Evolutionary conservation across 2,113 vertebrate species (phyloP).

Genomic region (Leptodactylus fuscus): DNA sequence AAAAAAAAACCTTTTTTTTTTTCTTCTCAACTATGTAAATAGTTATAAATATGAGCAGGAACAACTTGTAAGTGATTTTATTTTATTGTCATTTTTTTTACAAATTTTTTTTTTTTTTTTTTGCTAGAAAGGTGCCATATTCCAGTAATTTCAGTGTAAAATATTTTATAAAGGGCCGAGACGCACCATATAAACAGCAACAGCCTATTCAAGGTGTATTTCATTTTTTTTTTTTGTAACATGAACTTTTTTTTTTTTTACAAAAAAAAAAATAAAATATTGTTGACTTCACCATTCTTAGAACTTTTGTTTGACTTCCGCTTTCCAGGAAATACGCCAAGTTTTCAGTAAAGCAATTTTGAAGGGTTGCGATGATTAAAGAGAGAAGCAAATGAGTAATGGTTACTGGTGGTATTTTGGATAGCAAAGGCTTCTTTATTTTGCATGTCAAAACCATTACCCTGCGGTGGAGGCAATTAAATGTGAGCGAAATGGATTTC

Average conservation of each 20-base stretch:
- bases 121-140: slow-evolving; percentile 34
- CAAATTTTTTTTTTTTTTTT: not conserved
- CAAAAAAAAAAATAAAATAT: not conserved
- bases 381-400: slow-evolving; percentile 42
- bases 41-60: slow-evolving; percentile 47
- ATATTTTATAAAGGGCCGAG: not conserved
- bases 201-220: slow-evolving; percentile 30
- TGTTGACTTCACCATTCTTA: slow-evolving; percentile 10
- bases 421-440: slow-evolving; percentile 27
- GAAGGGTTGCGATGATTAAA: slow-evolving; percentile 48
- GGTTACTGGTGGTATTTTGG: slow-evolving; percentile 18
- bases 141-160: slow-evolving; percentile 11
- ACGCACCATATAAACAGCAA: slow-evolving; percentile 34
- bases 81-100: slow-evolving; percentile 47
- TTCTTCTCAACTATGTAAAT: slow-evolving; percentile 51
- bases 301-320: slow-evolving; percentile 32
- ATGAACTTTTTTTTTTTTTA: slow-evolving; percentile 1
- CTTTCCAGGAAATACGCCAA: slow-evolving; percentile 44
- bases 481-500: slow-evolving; percentile 27
- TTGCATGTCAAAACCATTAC: slow-evolving; percentile 38
- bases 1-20: not conserved
- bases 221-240: slow-evolving; percentile 26
- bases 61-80: slow-evolving; percentile 46
- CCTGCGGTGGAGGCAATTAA: slow-evolving; percentile 22
- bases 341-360: slow-evolving; percentile 21